These are phyloP conservation scores for Urocitellus parryii DNA, from an alignment of 2,113 vertebrate species.

Conservation along the genomic window DNA sequence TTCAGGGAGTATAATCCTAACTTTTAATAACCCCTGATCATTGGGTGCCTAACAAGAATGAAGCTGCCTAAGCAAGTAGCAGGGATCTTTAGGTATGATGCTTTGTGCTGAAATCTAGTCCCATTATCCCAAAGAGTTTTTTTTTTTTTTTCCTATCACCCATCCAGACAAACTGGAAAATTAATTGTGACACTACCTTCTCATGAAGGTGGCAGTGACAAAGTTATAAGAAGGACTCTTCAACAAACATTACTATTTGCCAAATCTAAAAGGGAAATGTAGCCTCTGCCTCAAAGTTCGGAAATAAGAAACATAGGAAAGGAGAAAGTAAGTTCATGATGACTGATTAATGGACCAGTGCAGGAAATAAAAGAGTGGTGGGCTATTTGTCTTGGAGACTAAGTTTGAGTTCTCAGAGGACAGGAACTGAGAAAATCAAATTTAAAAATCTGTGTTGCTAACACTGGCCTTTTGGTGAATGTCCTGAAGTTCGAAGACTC, in stretches of 20 bases:
- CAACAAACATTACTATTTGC: constrained; percentile 15
- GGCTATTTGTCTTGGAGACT: constrained; percentile 54
- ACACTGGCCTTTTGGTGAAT: not conserved
- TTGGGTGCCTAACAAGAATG: not conserved
- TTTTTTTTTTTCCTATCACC: not conserved
- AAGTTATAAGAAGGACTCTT: not conserved
- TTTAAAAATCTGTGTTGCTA: constrained; percentile 15
- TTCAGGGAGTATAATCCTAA: not conserved
- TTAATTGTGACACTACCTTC: not conserved
- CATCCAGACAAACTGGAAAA: constrained; percentile 10
- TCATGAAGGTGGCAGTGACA: constrained; percentile 6
- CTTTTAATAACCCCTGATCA: constrained; percentile 19
- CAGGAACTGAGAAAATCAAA: constrained; percentile 52
- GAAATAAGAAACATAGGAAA: constrained; percentile 5
- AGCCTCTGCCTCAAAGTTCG: not conserved
- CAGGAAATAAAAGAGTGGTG: constrained; percentile 11
- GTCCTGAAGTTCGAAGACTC: not conserved
- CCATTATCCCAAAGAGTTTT: not conserved
- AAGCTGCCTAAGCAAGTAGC: not conserved
- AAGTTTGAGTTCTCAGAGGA: constrained; percentile 18
- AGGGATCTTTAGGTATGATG: not conserved
- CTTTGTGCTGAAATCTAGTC: constrained; percentile 43
- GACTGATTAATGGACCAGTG: not conserved
- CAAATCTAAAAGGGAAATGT: not conserved
- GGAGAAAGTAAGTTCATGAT: not conserved